Conservation (phyloP, 30 jellyfish, hydroid and myxozoan genomes). For the Turritopsis rubra region DNA sequence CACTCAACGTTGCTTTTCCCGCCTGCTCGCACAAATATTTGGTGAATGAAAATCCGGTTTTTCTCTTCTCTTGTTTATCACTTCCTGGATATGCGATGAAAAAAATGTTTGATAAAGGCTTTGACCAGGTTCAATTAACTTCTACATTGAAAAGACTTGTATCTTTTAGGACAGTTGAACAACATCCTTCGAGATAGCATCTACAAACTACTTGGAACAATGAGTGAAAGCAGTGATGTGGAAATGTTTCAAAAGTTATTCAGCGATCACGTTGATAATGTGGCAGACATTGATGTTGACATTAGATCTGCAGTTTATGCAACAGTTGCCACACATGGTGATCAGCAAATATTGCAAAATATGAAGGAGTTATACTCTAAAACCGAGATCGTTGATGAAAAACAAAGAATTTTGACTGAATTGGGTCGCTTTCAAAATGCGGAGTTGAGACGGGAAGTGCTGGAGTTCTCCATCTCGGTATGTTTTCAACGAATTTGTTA, state of each 20-base stretch:
- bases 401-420: slow-evolving; percentile 55
- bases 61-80: too few relatives aligned
- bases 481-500: slow-evolving; percentile 20
- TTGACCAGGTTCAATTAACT: too few relatives aligned
- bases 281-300: slow-evolving; percentile 64
- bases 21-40: too few relatives aligned
- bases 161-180: slow-evolving; percentile 55
- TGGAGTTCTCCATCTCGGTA: slow-evolving; percentile 81
- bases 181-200: slow-evolving; percentile 70
- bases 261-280: slow-evolving; percentile 68
- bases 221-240: slow-evolving; percentile 65
- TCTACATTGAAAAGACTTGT: neutral
- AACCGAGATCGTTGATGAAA: slow-evolving; percentile 78
- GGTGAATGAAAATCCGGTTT: too few relatives aligned
- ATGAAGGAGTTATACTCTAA: slow-evolving; percentile 57
- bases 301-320: slow-evolving; percentile 63
- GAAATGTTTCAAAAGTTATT: slow-evolving; percentile 56
- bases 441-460: slow-evolving; percentile 51
- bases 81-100: too few relatives aligned
- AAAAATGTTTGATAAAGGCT: too few relatives aligned
- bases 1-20: too few relatives aligned
- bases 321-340: slow-evolving; percentile 74
- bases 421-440: slow-evolving; percentile 72
- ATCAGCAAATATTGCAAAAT: slow-evolving; percentile 48
- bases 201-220: slow-evolving; percentile 55